phyloP scores from a whole-genome alignment of 2,888 invertebrate genomes.

The Litoditis marina region DNA sequence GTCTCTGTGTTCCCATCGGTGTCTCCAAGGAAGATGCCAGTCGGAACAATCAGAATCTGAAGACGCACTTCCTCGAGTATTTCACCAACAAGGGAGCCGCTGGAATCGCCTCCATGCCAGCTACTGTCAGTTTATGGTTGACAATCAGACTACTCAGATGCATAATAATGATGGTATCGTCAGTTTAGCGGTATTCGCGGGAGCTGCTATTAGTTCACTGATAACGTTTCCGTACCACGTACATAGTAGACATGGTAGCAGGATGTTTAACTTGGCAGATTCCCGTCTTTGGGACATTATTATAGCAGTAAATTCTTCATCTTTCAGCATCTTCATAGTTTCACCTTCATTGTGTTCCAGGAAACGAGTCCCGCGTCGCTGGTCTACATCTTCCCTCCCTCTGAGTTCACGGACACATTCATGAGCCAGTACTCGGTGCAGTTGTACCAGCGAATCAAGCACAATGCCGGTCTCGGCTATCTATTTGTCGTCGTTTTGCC shows the following conservation, averaged over 20 bases:
- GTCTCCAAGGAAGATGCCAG: conserved; percentile 7
- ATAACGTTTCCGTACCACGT: neutral
- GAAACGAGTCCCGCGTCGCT: conserved; percentile 8
- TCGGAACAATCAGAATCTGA: conserved; percentile 4
- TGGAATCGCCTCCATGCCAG: conserved; percentile 6
- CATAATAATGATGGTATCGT: too few relatives aligned
- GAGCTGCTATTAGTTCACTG: neutral
- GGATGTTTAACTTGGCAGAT: neutral
- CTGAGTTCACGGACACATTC: conserved; percentile 15
- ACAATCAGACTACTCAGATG: too few relatives aligned
- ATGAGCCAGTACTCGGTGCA: neutral
- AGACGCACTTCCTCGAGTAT: conserved; percentile 12
- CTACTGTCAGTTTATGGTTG: neutral
- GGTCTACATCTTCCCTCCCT: conserved; percentile 18
- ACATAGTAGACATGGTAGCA: neutral
- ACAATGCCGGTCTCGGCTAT: conserved; percentile 8
- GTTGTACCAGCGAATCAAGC: conserved; percentile 6
- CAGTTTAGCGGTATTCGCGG: neutral
- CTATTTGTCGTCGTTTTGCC: conserved; percentile 16
- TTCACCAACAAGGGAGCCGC: conserved; percentile 7
- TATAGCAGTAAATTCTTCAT: too few relatives aligned
- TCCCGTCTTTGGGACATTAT: too few relatives aligned
- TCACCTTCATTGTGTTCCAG: too few relatives aligned
- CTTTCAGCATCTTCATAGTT: too few relatives aligned
- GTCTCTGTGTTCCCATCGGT: conserved; percentile 16